Evolutionary conservation across 1,140 invertebrate species (phyloP).

Genomic region (Danaus plexippus): DNA sequence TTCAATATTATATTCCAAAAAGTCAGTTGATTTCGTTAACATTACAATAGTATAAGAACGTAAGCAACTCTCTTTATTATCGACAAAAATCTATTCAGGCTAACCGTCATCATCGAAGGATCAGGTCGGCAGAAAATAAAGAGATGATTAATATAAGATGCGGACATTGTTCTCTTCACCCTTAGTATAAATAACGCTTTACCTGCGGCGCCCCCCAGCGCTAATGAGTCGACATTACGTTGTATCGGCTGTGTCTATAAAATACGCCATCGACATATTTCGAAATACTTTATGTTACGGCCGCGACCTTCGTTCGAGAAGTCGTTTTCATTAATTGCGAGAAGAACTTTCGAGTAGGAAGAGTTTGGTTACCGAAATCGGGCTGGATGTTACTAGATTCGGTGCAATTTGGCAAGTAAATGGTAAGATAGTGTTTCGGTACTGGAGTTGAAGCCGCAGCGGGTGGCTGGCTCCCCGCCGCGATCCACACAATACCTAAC

Average conservation of each 20-base stretch:
- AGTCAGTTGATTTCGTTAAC: too few relatives aligned
- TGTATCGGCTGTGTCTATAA: slow-evolving; percentile 20
- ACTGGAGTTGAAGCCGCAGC: slow-evolving; percentile 41
- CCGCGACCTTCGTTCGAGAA: slow-evolving; percentile 1
- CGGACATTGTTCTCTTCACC: slow-evolving; percentile 47
- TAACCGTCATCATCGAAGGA: neutral
- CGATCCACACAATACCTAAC: slow-evolving; percentile 45
- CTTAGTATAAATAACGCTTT: slow-evolving; percentile 46
- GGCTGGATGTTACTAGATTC: slow-evolving; percentile 5
- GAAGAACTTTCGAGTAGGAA: neutral
- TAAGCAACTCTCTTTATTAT: too few relatives aligned
- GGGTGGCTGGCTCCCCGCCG: slow-evolving; percentile 44
- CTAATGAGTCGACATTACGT: slow-evolving; percentile 50
- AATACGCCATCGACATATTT: slow-evolving; percentile 24
- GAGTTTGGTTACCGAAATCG: neutral
- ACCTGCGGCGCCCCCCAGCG: slow-evolving; percentile 43
- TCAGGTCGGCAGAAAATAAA: slow-evolving; percentile 31
- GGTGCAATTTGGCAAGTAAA: slow-evolving; percentile 25
- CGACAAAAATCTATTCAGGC: too few relatives aligned
- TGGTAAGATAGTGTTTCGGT: slow-evolving; percentile 52
- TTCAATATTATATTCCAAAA: too few relatives aligned
- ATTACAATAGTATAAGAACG: too few relatives aligned
- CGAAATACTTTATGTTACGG: slow-evolving; percentile 17
- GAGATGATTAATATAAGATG: slow-evolving; percentile 56
- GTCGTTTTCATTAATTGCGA: slow-evolving; percentile 6